Evolutionary conservation across 2,888 invertebrate species (phyloP).

Genomic region (Cepaea hortensis): DNA sequence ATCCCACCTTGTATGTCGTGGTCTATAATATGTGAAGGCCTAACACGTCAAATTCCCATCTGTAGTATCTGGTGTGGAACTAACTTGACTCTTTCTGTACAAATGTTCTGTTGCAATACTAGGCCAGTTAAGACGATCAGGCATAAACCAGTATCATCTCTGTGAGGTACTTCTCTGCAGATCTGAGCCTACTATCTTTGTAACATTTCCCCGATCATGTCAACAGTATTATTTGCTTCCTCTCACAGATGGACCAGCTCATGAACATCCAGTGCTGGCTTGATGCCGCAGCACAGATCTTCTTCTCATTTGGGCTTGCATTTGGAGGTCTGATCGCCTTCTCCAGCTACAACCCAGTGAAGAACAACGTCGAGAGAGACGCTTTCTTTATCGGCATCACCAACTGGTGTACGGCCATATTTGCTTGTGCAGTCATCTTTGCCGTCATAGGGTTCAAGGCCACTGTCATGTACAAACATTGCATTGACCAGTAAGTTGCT

Average conservation of each 20-base stretch:
- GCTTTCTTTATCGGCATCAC: constrained; percentile 92
- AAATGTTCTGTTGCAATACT: no score
- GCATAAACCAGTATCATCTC: no score
- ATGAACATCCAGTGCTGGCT: constrained; percentile 93
- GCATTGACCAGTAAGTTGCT: constrained; percentile 63
- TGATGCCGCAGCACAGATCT: constrained; percentile 97
- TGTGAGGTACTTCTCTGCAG: no score
- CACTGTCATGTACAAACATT: constrained; percentile 75
- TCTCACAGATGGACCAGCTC: constrained; percentile 86
- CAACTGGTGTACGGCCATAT: constrained; percentile 94
- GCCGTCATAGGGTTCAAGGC: constrained; percentile 97
- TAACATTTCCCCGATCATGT: no score
- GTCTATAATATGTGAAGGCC: no score
- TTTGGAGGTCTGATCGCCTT: constrained; percentile 97
- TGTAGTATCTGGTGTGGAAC: no score
- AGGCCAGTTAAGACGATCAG: no score
- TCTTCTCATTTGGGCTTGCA: constrained; percentile 95
- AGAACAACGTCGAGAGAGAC: constrained; percentile 95
- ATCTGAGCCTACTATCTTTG: no score
- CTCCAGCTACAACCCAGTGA: constrained; percentile 94
- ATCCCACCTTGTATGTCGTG: no score
- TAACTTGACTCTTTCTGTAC: no score
- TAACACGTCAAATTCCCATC: no score
- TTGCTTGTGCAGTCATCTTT: constrained; percentile 95
- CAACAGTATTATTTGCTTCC: constrained; percentile 19